phyloP scores from a whole-genome alignment of 2,888 invertebrate genomes.

The Cosmia trapezina region DNA sequence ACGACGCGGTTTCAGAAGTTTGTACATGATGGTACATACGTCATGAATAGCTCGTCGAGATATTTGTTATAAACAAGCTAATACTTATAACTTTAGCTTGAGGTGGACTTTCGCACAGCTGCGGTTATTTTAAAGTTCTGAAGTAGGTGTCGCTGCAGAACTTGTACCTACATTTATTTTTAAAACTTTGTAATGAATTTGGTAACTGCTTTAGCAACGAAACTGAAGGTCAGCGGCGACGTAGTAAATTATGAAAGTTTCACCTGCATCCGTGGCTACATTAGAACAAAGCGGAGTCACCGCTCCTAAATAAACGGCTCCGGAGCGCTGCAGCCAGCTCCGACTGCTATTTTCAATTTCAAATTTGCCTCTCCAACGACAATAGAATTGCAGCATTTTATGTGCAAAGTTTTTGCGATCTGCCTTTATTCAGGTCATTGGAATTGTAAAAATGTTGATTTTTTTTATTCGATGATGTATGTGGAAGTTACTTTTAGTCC shows the following conservation, averaged over 20 bases:
- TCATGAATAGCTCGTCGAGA: constrained; percentile 13
- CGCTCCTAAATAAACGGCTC: constrained; percentile 79
- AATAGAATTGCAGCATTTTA: constrained; percentile 82
- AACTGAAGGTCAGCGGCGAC: constrained; percentile 66
- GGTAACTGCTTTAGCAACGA: constrained; percentile 58
- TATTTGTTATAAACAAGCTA: constrained; percentile 8
- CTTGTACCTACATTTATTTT: constrained; percentile 36
- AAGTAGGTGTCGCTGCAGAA: constrained; percentile 16
- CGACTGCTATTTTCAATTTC: constrained; percentile 87
- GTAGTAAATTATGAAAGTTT: constrained; percentile 79
- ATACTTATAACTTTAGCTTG: constrained; percentile 23
- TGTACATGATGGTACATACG: constrained; percentile 1
- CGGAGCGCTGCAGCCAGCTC: constrained; percentile 72
- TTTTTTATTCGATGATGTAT: constrained; percentile 58
- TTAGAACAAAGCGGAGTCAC: constrained; percentile 77
- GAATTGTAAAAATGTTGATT: constrained; percentile 71
- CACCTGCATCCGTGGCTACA: constrained; percentile 78
- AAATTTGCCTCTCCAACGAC: constrained; percentile 84
- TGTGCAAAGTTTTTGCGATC: constrained; percentile 78
- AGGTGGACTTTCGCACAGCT: constrained; percentile 10
- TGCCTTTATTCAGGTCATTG: constrained; percentile 75
- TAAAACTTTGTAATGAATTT: constrained; percentile 57
- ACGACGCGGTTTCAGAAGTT: constrained; percentile 30
- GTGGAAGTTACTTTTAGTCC: constrained; percentile 44
- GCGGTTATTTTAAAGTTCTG: constrained; percentile 32